phyloP scores from a whole-genome alignment of 1,140 invertebrate genomes.

The Coptotermes formosanus region DNA sequence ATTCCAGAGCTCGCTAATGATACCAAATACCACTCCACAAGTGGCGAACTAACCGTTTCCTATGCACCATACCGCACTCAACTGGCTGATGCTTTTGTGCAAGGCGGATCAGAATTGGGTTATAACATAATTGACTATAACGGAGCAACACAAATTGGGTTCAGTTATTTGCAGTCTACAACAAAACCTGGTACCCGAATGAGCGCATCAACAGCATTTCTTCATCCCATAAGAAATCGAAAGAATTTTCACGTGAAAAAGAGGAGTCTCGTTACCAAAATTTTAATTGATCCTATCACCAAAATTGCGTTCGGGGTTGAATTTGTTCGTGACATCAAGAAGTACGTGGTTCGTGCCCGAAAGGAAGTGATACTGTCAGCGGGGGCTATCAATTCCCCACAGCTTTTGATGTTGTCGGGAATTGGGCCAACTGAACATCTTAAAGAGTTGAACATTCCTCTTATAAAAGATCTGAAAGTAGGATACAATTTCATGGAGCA shows the following conservation, averaged over 20 bases:
- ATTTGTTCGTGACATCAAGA: conserved; percentile 47
- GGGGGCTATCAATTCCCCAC: conserved; percentile 87
- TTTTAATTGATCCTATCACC: conserved; percentile 52
- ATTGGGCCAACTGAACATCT: conserved; percentile 81
- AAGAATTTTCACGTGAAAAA: conserved; percentile 51
- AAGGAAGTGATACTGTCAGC: conserved; percentile 79
- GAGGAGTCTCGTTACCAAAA: conserved; percentile 45
- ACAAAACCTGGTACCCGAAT: conserved; percentile 51
- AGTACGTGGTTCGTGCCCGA: conserved; percentile 41
- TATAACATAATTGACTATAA: conserved; percentile 48
- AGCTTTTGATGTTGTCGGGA: conserved; percentile 89
- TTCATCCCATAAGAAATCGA: conserved; percentile 49
- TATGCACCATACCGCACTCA: conserved; percentile 39
- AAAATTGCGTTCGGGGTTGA: conserved; percentile 54
- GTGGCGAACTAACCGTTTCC: conserved; percentile 44
- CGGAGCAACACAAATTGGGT: conserved; percentile 41
- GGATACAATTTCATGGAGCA: conserved; percentile 55
- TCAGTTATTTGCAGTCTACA: conserved; percentile 47
- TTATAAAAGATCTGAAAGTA: conserved; percentile 41
- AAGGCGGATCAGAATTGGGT: conserved; percentile 49
- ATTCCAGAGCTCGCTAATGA: conserved; percentile 36
- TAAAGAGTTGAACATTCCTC: conserved; percentile 54
- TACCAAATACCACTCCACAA: conserved; percentile 41
- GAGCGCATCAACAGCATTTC: conserved; percentile 53
- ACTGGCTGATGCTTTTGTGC: conserved; percentile 46